phyloP scores from a whole-genome alignment of 2,797 vertebrate species.

The Philypnodon macrostomus region DNA sequence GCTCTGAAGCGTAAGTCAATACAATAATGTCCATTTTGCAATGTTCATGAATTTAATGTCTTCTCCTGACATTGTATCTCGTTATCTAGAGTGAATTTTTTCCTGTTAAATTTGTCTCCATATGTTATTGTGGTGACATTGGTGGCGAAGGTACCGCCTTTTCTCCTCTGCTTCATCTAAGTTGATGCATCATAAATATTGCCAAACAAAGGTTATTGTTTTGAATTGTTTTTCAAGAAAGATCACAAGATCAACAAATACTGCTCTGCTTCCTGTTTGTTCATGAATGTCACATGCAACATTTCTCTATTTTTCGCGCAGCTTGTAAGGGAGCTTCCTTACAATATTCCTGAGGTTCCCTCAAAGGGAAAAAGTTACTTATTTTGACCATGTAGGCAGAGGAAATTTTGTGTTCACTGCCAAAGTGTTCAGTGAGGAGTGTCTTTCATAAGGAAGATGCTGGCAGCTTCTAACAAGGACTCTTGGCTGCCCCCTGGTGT shows the following conservation, averaged over 20 bases:
- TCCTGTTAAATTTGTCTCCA: not conserved
- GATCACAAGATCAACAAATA: not conserved
- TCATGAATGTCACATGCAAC: not conserved
- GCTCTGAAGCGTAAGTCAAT: constrained; percentile 9
- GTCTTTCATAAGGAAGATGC: too few species aligned
- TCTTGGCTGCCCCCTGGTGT: too few species aligned
- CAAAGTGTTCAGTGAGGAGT: too few species aligned
- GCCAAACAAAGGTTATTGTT: not conserved
- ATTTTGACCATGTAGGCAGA: too few species aligned
- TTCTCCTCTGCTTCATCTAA: not conserved
- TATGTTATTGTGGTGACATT: not conserved
- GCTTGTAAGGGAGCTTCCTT: constrained; percentile 5
- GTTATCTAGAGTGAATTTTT: too few species aligned
- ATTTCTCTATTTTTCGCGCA: constrained; percentile 1
- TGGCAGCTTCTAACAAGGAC: too few species aligned
- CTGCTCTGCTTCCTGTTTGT: not conserved
- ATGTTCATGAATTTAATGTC: constrained; percentile 11
- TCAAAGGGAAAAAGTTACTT: too few species aligned
- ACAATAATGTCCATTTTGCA: not conserved
- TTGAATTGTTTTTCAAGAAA: constrained; percentile 1
- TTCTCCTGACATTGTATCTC: not conserved
- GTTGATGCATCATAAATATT: not conserved
- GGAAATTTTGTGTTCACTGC: too few species aligned
- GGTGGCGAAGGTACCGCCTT: constrained; percentile 16
- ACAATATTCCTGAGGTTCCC: not conserved